Base-by-base conservation (phyloP, 2,113 vertebrate species). In the Tamias sibiricus region DNA sequence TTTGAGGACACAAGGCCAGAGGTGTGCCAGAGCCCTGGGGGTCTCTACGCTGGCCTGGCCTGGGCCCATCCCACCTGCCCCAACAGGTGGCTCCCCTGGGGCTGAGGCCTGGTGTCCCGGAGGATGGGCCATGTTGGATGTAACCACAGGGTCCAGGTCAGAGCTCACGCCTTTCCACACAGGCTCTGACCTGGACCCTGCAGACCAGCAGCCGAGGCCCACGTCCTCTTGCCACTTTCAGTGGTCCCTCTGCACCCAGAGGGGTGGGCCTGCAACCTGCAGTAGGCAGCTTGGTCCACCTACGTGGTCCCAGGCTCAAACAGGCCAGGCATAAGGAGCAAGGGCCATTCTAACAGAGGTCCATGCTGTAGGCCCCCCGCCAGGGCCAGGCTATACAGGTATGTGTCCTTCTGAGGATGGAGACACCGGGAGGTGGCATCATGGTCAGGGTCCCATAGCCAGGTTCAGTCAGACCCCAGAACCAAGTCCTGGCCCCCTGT, bases 351-450 rank as follows among this genome's bases (percentile, higher is more conserved):
- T 10, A 8, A 6, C 6, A 4, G 26, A 6, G 10, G 35, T 49
- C 42, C 7, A 32, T 5, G 17, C 26, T 10, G 28, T 4, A 10
- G 52, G 37, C 47, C 37, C 44, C 44, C 37, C 1, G 0, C 47
- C 22, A 0, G 32, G 30, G 44, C 49, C 22, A 12, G 0, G 8
- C 40, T 28, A 40, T 0, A 14, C 30, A 57, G 1, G 9, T 13
- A 13, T 26, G 16, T 35, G n/a, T 7, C 42, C 12, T 57, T 12
- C 2, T 2, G 11, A 37, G 66, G 80, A 47, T 30, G 0, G 0
- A 11, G n/a, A 40, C 26, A 13, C 20, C 10, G 19, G 35, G 54
- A 32, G 47, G 37, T 8, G 8, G 6, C 5, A 2, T 37, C 37
- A 2, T 9, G 1, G 19, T 49, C 49, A 10, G 40, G 2, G 52